Evolutionary conservation across 2,888 invertebrate genomes (phyloP).

Genomic region (Lathronympha strigana): DNA sequence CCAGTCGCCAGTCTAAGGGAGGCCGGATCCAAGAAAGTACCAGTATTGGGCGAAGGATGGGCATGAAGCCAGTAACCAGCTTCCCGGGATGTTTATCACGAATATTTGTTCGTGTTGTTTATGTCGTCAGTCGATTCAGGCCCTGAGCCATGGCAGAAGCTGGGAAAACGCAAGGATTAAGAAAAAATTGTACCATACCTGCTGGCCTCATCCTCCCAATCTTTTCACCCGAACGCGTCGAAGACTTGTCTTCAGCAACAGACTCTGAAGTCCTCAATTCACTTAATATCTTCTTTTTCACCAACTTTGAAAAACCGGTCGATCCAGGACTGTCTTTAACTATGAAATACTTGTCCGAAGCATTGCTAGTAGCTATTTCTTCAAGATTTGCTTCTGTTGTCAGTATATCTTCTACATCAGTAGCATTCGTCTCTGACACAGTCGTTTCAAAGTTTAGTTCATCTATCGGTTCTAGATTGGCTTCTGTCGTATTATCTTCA

Average conservation of each 20-base stretch:
- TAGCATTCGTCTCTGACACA: not conserved
- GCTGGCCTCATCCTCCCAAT: conserved; percentile 47
- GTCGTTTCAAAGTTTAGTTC: not conserved
- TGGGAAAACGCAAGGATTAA: too few species aligned
- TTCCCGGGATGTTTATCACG: too few species aligned
- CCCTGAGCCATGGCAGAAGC: too few species aligned
- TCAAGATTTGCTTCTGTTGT: not conserved
- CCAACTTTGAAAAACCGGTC: too few species aligned
- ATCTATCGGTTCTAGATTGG: not conserved
- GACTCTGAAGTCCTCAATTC: conserved; percentile 48
- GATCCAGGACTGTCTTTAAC: not conserved
- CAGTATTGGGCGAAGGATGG: too few species aligned
- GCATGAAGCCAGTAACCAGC: too few species aligned
- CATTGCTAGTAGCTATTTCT: not conserved
- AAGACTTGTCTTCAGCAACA: conserved; percentile 60
- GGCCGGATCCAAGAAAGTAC: too few species aligned
- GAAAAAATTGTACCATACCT: conserved; percentile 49
- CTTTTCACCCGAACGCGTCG: conserved; percentile 51
- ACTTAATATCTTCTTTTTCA: not conserved
- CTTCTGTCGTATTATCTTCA: not conserved
- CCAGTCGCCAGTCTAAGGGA: too few species aligned
- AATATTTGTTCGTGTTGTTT: too few species aligned
- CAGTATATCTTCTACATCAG: not conserved
- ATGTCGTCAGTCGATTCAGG: too few species aligned
- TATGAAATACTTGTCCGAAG: not conserved